These are phyloP conservation scores for Meteorus sp. DNA, from an alignment of 1,140 invertebrate genomes.

Conservation along the genomic window DNA sequence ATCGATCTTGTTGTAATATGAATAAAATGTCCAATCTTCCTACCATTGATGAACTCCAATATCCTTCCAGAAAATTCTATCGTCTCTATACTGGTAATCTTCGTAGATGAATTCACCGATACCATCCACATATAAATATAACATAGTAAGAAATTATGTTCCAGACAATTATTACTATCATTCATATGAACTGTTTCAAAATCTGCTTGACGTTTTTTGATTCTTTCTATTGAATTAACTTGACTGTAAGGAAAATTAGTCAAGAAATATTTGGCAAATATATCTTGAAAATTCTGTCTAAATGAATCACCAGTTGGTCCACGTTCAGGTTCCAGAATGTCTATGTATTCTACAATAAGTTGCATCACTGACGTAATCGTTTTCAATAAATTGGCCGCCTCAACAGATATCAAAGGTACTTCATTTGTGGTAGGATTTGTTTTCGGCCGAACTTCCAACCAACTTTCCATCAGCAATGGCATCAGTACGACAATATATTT, in stretches of 20 bases:
- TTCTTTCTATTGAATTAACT: conserved; percentile 26
- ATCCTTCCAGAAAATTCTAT: conserved; percentile 34
- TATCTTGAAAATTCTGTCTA: conserved; percentile 56
- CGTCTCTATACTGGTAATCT: conserved; percentile 34
- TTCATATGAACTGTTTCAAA: conserved; percentile 25
- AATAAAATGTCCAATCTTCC: not conserved
- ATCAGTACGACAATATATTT: conserved; percentile 66
- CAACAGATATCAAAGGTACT: conserved; percentile 58
- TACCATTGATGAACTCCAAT: conserved; percentile 31
- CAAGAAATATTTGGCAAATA: conserved; percentile 59
- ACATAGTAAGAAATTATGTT: conserved; percentile 47
- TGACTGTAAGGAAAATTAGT: conserved; percentile 61
- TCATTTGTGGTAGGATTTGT: conserved; percentile 38
- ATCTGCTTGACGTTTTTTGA: conserved; percentile 40
- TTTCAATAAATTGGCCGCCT: conserved; percentile 62
- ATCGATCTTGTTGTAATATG: conserved; percentile 15
- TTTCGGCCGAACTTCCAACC: conserved; percentile 69
- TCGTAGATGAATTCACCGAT: conserved; percentile 30
- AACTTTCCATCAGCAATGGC: conserved; percentile 73
- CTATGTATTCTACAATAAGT: conserved; percentile 60
- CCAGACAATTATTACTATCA: conserved; percentile 33
- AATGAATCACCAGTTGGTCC: conserved; percentile 55
- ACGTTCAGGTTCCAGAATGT: conserved; percentile 48
- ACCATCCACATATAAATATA: conserved; percentile 50
- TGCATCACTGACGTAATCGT: conserved; percentile 62